These are phyloP conservation scores for Tetramorium bicarinatum DNA, from an alignment of 2,888 invertebrate genomes.

Conservation along the genomic window DNA sequence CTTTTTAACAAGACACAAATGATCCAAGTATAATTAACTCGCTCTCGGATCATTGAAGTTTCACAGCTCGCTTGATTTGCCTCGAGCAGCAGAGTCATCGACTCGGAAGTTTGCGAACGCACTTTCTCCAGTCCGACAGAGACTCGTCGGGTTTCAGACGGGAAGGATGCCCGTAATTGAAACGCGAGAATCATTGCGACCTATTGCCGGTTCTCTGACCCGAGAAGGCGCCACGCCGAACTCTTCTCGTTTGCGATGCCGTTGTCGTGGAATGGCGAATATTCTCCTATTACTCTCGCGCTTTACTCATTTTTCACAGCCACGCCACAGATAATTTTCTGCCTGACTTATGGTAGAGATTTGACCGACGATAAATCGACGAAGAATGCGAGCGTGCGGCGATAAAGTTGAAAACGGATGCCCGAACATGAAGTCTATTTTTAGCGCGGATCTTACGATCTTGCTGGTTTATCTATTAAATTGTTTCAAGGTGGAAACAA, in stretches of 20 bases:
- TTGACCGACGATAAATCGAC: slow-evolving; percentile 52
- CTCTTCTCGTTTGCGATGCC: not conserved
- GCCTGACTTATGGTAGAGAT: slow-evolving; percentile 36
- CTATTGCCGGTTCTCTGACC: slow-evolving; percentile 43
- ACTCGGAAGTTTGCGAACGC: slow-evolving; percentile 57
- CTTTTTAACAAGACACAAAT: slow-evolving; percentile 25
- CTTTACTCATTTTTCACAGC: slow-evolving; percentile 52
- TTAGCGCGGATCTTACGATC: slow-evolving; percentile 12
- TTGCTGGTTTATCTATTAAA: slow-evolving; percentile 59
- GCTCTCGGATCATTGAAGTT: slow-evolving; percentile 32
- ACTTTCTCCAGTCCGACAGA: not conserved
- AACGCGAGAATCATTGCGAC: slow-evolving; percentile 65
- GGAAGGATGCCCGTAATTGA: slow-evolving; percentile 55
- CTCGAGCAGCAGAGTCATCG: slow-evolving; percentile 38
- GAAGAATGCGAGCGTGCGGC: slow-evolving; percentile 36
- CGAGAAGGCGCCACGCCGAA: slow-evolving; percentile 37
- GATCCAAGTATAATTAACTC: slow-evolving; percentile 23
- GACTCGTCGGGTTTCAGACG: slow-evolving; percentile 8
- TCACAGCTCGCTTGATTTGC: slow-evolving; percentile 36
- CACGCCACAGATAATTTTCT: slow-evolving; percentile 53
- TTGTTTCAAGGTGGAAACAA: slow-evolving; percentile 41
- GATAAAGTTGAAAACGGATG: slow-evolving; percentile 55
- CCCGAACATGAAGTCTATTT: slow-evolving; percentile 58
- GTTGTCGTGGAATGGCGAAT: slow-evolving; percentile 42
- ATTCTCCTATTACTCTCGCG: slow-evolving; percentile 51